Evolutionary conservation across 2,113 vertebrate genomes (phyloP).

Genomic region (Edolisoma coerulescens): DNA sequence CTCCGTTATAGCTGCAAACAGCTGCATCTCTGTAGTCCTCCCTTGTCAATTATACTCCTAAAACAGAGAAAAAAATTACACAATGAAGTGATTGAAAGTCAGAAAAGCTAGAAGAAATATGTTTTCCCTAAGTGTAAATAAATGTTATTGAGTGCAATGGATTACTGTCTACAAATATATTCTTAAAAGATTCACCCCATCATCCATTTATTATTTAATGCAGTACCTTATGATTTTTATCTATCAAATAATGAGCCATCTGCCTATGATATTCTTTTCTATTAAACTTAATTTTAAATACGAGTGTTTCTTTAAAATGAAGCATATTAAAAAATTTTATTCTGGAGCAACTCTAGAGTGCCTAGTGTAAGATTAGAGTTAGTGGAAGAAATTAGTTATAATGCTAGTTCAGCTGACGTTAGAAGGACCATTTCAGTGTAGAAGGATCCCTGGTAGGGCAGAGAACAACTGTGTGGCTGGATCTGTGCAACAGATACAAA

Average conservation of each 20-base stretch:
- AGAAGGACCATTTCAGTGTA: neutral
- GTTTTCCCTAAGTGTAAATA: neutral
- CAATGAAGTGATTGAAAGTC: neutral
- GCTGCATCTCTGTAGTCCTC: neutral
- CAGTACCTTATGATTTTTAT: neutral
- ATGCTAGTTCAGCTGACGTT: neutral
- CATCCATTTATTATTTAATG: neutral
- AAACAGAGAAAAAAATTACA: neutral
- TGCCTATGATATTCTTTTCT: neutral
- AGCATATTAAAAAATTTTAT: neutral
- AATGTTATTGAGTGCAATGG: neutral
- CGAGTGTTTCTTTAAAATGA: neutral
- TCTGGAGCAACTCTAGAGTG: rapidly evolving
- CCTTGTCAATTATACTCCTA: neutral
- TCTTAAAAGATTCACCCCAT: neutral
- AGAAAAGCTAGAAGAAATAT: neutral
- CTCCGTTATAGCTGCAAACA: neutral
- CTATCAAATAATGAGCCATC: neutral
- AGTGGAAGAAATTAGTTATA: neutral
- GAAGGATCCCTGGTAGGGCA: neutral
- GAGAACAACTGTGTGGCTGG: rapidly evolving
- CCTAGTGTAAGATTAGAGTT: neutral
- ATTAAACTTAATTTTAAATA: neutral
- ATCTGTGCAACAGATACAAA: neutral
- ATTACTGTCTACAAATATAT: neutral